These are phyloP conservation scores for Telmatherina bonti DNA, from an alignment of 2,797 vertebrate species.

Conservation along the genomic window DNA sequence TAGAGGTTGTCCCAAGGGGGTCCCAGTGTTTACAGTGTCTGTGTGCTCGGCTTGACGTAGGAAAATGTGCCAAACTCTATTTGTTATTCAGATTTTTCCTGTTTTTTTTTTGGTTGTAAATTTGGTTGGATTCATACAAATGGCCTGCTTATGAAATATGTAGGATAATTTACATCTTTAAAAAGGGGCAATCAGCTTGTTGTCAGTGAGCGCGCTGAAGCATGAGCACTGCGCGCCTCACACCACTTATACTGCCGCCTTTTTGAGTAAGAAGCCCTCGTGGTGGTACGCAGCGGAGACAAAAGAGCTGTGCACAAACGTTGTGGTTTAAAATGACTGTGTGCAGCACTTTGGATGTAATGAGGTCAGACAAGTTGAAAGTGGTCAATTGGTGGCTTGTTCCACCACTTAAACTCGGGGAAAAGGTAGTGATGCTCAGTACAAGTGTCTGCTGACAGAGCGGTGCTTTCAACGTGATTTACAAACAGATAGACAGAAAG, in stretches of 20 bases:
- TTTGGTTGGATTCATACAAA: neutral
- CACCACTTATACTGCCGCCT: slow-evolving; percentile 10
- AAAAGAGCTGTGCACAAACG: slow-evolving; percentile 34
- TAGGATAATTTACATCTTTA: slow-evolving; percentile 14
- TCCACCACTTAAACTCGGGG: slow-evolving; percentile 37
- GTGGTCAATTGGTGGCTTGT: slow-evolving; percentile 32
- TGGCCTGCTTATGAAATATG: neutral
- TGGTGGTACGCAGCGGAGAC: slow-evolving; percentile 11
- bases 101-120: neutral
- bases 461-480: slow-evolving; percentile 11
- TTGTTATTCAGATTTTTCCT: neutral
- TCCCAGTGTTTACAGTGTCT: slow-evolving; percentile 12
- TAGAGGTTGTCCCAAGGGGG: slow-evolving; percentile 16
- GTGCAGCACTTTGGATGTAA: slow-evolving; percentile 36
- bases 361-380: slow-evolving; percentile 59
- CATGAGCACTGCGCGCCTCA: slow-evolving; percentile 21
- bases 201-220: slow-evolving; percentile 22
- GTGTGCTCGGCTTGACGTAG: neutral
- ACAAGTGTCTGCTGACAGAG: slow-evolving; percentile 2
- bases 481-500: slow-evolving; percentile 13
- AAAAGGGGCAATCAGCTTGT: slow-evolving; percentile 9
- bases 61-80: neutral
- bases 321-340: slow-evolving; percentile 27
- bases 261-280: slow-evolving; percentile 27
- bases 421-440: slow-evolving; percentile 17